Percentiles rank a stretch among this genome's conserved stretches.
phyloP scores from a whole-genome alignment of 2,797 vertebrate genomes.

The Emys orbicularis region DNA sequence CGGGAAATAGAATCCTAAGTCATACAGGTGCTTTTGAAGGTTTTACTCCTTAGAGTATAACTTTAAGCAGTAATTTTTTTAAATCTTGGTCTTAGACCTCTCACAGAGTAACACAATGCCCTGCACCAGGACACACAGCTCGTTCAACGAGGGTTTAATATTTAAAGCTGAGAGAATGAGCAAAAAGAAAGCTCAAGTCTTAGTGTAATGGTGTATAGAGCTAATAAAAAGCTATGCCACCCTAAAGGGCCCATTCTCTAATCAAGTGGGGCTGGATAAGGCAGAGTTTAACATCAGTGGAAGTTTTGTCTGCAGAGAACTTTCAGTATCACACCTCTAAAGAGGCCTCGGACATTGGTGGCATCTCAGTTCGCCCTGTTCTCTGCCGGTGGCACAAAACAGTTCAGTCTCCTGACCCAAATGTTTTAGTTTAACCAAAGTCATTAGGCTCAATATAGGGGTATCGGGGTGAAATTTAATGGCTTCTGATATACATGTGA shows the following conservation, averaged over 20 bases:
- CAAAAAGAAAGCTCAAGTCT: not conserved
- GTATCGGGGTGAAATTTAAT: too few relatives aligned
- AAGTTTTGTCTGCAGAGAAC: not conserved
- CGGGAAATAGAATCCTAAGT: not conserved
- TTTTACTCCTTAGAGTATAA: not conserved
- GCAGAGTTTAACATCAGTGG: not conserved
- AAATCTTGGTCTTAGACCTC: not conserved
- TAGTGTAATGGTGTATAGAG: not conserved
- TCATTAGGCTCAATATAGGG: too few relatives aligned
- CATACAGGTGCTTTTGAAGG: not conserved
- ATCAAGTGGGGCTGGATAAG: not conserved
- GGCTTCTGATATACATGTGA: too few relatives aligned
- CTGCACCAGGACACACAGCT: not conserved
- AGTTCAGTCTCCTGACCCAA: too few relatives aligned
- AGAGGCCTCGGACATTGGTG: too few relatives aligned
- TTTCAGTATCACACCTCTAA: not conserved
- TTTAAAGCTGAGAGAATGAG: not conserved
- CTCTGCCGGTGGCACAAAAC: too few relatives aligned
- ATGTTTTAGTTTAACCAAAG: too few relatives aligned
- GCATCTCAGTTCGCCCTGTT: too few relatives aligned
- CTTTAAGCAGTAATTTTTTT: not conserved
- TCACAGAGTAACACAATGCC: too few relatives aligned
- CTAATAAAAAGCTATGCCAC: not conserved
- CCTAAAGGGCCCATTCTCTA: not conserved
- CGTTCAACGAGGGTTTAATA: not conserved